phyloP scores from a whole-genome alignment of 1,140 invertebrate species.

The Muscidifurax raptorellus region DNA sequence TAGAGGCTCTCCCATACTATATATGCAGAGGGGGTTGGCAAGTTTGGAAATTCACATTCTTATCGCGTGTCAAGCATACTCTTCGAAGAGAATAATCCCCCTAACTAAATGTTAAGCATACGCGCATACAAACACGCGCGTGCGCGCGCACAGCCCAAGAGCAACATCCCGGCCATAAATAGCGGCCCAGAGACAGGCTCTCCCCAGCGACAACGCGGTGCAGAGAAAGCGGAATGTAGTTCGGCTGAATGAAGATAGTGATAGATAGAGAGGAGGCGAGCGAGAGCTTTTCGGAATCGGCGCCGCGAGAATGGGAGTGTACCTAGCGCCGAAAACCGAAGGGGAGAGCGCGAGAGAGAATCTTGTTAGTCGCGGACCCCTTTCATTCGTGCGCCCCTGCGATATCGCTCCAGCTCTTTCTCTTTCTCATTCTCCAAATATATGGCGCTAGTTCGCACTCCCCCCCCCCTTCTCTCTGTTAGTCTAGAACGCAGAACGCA shows the following conservation, averaged over 20 bases:
- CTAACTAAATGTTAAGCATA: conserved; percentile 18
- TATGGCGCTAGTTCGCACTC: background rate
- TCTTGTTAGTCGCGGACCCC: background rate
- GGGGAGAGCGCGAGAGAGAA: background rate
- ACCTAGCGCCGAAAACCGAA: background rate
- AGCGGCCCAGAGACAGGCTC: background rate
- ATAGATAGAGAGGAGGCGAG: conserved; percentile 12
- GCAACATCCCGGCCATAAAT: background rate
- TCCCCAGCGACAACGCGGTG: background rate
- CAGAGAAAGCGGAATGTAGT: background rate
- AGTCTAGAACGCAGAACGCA: background rate
- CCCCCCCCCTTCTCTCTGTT: background rate
- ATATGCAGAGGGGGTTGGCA: background rate
- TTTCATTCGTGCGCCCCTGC: background rate
- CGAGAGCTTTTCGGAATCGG: conserved; percentile 14
- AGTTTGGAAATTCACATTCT: conserved; percentile 19
- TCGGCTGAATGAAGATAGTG: conserved; percentile 4
- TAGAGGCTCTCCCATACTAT: background rate
- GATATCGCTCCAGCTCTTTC: background rate
- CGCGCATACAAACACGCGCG: background rate
- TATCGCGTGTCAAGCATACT: conserved; percentile 25
- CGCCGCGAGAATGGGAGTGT: too few relatives aligned
- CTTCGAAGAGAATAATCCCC: conserved; percentile 13
- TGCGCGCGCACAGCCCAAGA: background rate
- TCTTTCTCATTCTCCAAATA: background rate